A percentile compares a stretch with the other conserved stretches of the same genome.
Evolutionary conservation across 2,113 vertebrate genomes (phyloP).

Genomic region (Lonchura striata): DNA sequence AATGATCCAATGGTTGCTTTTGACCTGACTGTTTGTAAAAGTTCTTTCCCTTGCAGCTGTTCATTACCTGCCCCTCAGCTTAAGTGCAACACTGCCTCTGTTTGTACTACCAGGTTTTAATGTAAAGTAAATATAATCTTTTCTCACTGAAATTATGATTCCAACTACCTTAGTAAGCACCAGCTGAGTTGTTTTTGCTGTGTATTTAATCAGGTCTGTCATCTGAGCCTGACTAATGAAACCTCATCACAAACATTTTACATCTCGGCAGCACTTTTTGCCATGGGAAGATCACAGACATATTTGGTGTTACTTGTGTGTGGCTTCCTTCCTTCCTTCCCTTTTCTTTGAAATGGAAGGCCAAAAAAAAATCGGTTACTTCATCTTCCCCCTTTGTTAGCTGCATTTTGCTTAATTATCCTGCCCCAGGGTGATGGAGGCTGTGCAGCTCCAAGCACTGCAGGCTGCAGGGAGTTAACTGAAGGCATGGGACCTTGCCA

Average conservation of each 20-base stretch:
- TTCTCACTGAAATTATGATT: background rate
- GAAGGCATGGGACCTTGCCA: background rate
- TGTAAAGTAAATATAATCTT: background rate
- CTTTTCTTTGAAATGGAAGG: background rate
- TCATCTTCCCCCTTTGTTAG: background rate
- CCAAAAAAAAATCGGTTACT: background rate
- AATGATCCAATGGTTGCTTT: background rate
- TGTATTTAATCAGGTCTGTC: background rate
- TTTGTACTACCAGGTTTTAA: background rate
- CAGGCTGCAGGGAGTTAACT: background rate
- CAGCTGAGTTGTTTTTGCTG: background rate
- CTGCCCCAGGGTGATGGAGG: fast-evolving
- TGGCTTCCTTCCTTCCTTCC: background rate
- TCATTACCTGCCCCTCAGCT: background rate
- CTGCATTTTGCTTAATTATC: background rate
- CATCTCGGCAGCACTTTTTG: background rate
- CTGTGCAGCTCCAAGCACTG: fast-evolving
- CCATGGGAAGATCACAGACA: background rate
- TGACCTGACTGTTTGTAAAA: background rate
- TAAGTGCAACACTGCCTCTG: background rate
- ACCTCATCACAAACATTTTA: background rate
- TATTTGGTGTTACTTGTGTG: background rate
- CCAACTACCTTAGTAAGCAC: background rate
- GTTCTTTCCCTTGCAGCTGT: background rate
- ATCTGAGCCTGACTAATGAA: constrained; percentile 21